These are phyloP conservation scores for Myotis daubentonii DNA, from an alignment of 2,797 vertebrate genomes.

Conservation along the genomic window DNA sequence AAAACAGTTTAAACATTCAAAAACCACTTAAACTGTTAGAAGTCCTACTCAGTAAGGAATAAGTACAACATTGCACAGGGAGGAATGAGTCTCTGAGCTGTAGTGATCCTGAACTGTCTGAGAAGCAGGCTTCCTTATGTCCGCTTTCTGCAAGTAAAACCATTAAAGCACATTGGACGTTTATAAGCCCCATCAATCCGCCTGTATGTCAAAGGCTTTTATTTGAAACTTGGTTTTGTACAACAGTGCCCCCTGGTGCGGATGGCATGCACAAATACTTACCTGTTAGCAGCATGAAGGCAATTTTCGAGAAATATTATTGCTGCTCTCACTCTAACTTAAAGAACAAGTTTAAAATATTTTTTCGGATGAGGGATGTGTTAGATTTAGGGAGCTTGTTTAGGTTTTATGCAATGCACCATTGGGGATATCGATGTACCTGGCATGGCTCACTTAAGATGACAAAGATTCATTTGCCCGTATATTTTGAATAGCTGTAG, in stretches of 20 bases:
- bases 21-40: neutral
- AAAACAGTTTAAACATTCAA: neutral
- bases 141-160: neutral
- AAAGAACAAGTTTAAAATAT: neutral
- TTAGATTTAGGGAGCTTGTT: neutral
- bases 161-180: neutral
- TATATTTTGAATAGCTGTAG: neutral
- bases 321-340: neutral
- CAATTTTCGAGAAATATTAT: neutral
- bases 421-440: neutral
- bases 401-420: neutral
- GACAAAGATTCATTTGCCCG: neutral
- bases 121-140: neutral
- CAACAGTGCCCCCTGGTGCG: conserved; percentile 50
- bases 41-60: neutral
- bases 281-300: neutral
- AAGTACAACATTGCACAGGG: neutral
- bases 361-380: neutral
- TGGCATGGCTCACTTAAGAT: neutral
- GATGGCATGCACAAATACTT: neutral
- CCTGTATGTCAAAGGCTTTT: neutral
- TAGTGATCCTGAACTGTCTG: neutral
- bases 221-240: neutral
- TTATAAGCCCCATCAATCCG: neutral
- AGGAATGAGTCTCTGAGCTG: neutral